Percentiles rank a stretch among this genome's conserved stretches.
phyloP scores from a whole-genome alignment of 2,113 vertebrate species.

The Asarcornis scutulata region DNA sequence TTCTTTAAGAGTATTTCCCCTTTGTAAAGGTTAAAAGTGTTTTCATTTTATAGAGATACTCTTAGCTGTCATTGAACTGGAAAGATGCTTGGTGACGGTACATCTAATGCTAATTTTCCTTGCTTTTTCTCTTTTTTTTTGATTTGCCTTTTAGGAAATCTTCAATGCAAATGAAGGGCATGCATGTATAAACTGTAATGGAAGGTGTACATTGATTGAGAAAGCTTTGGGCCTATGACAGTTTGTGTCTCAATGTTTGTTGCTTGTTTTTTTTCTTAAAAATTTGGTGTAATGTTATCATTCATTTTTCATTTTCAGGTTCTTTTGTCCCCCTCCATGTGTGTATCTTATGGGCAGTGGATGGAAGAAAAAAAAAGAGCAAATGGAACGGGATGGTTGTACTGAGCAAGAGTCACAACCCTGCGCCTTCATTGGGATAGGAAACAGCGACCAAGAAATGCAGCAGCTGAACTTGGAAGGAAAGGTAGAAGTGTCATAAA shows the following conservation, averaged over 20 bases:
- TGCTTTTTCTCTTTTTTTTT: neutral
- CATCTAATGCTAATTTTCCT: neutral
- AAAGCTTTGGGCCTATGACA: neutral
- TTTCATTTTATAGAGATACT: neutral
- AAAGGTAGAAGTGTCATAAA: conserved; percentile 82
- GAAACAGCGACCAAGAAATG: conserved; percentile 99
- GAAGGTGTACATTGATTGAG: neutral
- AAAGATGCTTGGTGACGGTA: neutral
- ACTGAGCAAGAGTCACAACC: conserved; percentile 98
- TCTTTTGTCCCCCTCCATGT: conserved; percentile 98
- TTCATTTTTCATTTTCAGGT: conserved; percentile 76
- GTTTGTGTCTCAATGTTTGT: neutral
- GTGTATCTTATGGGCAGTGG: conserved; percentile 99
- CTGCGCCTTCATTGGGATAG: conserved; percentile 98
- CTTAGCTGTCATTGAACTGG: neutral
- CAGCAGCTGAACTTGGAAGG: conserved; percentile 99
- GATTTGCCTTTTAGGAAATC: neutral
- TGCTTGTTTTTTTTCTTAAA: neutral
- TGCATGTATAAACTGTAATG: neutral
- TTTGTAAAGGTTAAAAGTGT: neutral
- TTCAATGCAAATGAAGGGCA: neutral
- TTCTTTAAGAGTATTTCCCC: neutral
- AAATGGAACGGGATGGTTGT: conserved; percentile 98
- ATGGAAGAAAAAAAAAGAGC: conserved; percentile 99
- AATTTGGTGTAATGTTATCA: neutral